Conservation (phyloP, 2,888 invertebrate genomes). For the Microplitis manilae region DNA sequence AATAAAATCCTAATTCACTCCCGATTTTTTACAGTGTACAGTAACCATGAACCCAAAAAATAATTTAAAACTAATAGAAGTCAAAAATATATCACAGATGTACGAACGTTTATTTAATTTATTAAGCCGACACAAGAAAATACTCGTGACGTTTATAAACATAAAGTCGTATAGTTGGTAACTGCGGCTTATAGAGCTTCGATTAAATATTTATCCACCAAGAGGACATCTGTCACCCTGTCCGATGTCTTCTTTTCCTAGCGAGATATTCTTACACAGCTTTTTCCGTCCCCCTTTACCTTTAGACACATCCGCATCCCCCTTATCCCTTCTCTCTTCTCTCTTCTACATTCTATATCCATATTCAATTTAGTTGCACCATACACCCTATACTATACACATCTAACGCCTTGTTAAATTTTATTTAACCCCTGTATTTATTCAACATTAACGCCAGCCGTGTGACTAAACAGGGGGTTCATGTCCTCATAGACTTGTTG, state of each 20-base stretch:
- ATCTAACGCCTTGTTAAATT: constrained; percentile 62
- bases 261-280: not conserved
- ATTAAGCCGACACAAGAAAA: constrained; percentile 18
- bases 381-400: constrained; percentile 32
- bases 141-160: not conserved
- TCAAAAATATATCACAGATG: not conserved
- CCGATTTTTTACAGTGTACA: too few relatives aligned
- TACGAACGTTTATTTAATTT: constrained; percentile 45
- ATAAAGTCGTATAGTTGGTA: constrained; percentile 27
- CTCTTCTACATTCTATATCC: not conserved
- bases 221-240: constrained; percentile 67
- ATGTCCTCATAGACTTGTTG: constrained; percentile 20
- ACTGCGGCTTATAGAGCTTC: constrained; percentile 53
- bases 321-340: not conserved
- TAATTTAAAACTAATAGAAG: not conserved
- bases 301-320: not conserved
- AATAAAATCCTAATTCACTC: too few relatives aligned
- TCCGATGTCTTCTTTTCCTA: not conserved
- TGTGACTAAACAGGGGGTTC: constrained; percentile 40
- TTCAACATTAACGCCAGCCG: constrained; percentile 67
- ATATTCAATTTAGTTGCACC: constrained; percentile 12
- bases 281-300: too few relatives aligned
- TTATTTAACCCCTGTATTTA: constrained; percentile 67
- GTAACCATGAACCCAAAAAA: not conserved
- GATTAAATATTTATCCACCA: constrained; percentile 70